Evolutionary conservation across 2,797 vertebrate genomes (phyloP).

Genomic region (Nasua narica): DNA sequence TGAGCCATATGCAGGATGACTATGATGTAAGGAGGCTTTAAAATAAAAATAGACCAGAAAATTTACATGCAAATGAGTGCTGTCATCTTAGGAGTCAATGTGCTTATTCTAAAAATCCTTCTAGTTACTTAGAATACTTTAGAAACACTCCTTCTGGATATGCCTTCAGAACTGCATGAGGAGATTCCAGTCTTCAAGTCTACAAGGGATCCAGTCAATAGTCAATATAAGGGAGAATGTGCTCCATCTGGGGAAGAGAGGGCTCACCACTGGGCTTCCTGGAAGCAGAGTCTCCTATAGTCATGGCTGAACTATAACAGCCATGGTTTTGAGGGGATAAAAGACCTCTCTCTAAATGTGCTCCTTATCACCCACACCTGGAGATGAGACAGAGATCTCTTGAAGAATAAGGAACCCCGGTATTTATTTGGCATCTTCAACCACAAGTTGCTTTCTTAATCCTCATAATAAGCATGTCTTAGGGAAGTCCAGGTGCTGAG

Average conservation of each 20-base stretch:
- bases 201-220: background rate
- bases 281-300: background rate
- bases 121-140: background rate
- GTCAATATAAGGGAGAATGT: background rate
- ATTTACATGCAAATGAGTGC: constrained; percentile 44
- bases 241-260: background rate
- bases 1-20: background rate
- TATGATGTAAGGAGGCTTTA: constrained; percentile 48
- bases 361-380: background rate
- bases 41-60: constrained; percentile 56
- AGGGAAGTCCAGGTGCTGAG: background rate
- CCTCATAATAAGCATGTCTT: background rate
- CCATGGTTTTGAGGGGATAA: background rate
- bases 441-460: background rate
- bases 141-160: background rate
- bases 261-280: background rate
- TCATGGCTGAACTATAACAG: background rate
- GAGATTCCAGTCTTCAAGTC: background rate
- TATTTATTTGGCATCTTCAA: background rate
- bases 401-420: background rate
- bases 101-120: constrained; percentile 23
- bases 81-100: constrained; percentile 11
- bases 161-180: background rate
- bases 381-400: background rate
- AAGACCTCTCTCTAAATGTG: background rate